These are phyloP conservation scores for Gortyna flavago DNA, from an alignment of 2,888 invertebrate species.

Conservation along the genomic window DNA sequence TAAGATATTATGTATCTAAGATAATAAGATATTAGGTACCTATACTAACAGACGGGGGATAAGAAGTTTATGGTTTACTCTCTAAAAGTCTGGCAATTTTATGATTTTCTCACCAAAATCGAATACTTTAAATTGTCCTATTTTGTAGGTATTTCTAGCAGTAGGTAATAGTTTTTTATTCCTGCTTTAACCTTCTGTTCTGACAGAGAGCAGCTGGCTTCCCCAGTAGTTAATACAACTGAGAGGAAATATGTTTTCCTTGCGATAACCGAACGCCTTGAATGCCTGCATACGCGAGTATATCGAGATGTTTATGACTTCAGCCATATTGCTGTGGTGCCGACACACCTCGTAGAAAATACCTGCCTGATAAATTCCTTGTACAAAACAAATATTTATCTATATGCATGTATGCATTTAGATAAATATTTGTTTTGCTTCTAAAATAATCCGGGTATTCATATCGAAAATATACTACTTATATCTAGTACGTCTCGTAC, in stretches of 20 bases:
- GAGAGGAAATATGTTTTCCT: slow-evolving; percentile 44
- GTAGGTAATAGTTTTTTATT: not conserved
- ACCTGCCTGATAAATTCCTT: slow-evolving; percentile 39
- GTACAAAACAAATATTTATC: slow-evolving; percentile 33
- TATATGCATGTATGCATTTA: no score
- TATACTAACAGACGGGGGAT: not conserved
- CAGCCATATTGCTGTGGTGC: slow-evolving; percentile 45
- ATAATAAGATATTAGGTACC: not conserved
- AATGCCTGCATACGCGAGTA: slow-evolving; percentile 42
- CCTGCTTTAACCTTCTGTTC: not conserved
- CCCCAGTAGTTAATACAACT: slow-evolving; percentile 35
- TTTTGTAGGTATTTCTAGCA: not conserved
- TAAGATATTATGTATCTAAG: not conserved
- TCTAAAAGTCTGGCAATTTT: not conserved
- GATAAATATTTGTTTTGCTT: not conserved
- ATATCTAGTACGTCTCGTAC: not conserved
- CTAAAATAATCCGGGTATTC: not conserved
- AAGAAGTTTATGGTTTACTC: not conserved
- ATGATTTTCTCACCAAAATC: no score
- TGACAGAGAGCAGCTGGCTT: slow-evolving; percentile 34
- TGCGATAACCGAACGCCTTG: slow-evolving; percentile 44
- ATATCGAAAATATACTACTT: not conserved
- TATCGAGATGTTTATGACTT: slow-evolving; percentile 49
- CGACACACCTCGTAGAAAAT: slow-evolving; percentile 43
- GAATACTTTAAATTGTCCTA: not conserved